Evolutionary conservation across 2,113 vertebrate species (phyloP).

Genomic region (Gopherus evgoodei): DNA sequence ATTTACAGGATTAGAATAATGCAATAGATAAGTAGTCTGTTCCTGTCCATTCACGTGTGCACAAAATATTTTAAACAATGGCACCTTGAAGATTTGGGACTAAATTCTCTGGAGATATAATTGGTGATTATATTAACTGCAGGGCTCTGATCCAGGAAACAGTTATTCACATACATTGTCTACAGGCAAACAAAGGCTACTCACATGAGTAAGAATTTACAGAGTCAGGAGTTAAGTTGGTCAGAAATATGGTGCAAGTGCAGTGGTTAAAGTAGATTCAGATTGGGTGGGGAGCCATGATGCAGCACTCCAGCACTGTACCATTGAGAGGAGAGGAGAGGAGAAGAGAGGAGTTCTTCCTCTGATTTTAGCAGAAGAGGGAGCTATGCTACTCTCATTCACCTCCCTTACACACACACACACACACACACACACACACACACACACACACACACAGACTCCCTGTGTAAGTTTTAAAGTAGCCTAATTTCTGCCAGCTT

Average conservation of each 20-base stretch:
- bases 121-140: neutral
- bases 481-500: neutral
- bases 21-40: neutral
- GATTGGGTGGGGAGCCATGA: neutral
- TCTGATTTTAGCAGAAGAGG: neutral
- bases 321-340: no score
- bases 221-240: neutral
- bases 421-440: neutral
- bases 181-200: neutral
- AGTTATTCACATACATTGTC: no score
- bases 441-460: neutral
- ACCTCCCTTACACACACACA: no score
- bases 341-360: neutral
- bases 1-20: neutral
- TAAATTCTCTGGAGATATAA: neutral
- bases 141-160: no score
- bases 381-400: neutral
- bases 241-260: neutral
- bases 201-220: neutral
- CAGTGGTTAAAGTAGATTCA: neutral
- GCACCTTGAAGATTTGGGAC: neutral
- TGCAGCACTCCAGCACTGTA: neutral
- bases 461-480: neutral
- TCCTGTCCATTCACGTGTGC: neutral
- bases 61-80: neutral